Evolutionary conservation across 1,140 invertebrate species (phyloP), one percentile per base, ranked within the genome.

Genomic region (Eufriesea mexicana): DNA sequence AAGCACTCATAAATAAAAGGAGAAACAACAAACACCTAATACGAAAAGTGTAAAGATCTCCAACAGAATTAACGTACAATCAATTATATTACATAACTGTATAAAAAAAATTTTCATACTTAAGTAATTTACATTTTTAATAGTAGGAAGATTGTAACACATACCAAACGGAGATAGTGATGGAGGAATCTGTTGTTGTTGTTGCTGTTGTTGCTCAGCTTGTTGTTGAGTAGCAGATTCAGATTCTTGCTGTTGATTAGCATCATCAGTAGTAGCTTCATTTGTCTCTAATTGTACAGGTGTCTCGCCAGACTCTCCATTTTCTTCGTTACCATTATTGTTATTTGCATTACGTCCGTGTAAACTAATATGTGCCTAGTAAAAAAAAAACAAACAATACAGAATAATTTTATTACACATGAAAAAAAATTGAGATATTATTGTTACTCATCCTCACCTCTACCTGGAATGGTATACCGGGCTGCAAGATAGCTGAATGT

Each of bases 401-500:
- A 57, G 25, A 76, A 78, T 9, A 35, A 49, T 73, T 61, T 57
- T 5, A 55, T 25, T 51, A 59, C 14, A 42, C 5, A 14, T 28
- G 6, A 6, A 28, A 72, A 7, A 23, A 35, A 70, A 75, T 70
- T 54, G 6, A 51, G 55, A 80, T 57, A 51, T 25, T 67, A 35
- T 8, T 10, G 55, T 54, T 54, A 70, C 18, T 80, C 45, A 81
- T 61, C 71, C 84, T 91, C 89, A 95, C 95, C 91, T 95, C 95
- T 62, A 96, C 95, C 92, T 96, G 96, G 54, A 97, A 95, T 10
- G 96, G 96, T 88, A 96, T 95, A 28, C 95, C 95, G 54, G 96
- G 94, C 88, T 96, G 95, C 10, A 96, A 88, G 47, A 96, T 94
- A 35, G 95, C 94, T 7, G 96, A 95, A 83, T 97, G 96, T 88